Evolutionary conservation across 2,113 vertebrate species (phyloP).

Genomic region (Gadus macrocephalus): DNA sequence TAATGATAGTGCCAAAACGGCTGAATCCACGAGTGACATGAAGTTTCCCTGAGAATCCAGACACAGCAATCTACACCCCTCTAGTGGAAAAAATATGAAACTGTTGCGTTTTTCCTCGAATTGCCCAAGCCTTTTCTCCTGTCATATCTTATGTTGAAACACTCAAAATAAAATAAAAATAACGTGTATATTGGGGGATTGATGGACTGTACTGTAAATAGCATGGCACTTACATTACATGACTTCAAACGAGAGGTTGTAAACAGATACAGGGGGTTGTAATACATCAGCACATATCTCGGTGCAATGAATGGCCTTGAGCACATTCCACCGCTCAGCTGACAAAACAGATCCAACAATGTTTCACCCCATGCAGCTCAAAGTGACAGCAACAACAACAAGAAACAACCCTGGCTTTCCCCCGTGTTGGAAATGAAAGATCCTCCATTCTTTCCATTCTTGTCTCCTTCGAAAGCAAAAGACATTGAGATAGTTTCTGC

Average conservation of each 20-base stretch:
- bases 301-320: conserved; percentile 15
- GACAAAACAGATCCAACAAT: too few species aligned
- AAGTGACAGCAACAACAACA: too few species aligned
- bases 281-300: conserved; percentile 13
- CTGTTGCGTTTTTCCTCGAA: conserved; percentile 27
- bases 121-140: conserved; percentile 18
- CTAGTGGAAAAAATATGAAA: conserved; percentile 51
- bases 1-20: conserved; percentile 73
- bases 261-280: conserved; percentile 44
- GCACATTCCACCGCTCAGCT: too few species aligned
- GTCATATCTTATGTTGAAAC: conserved; percentile 18
- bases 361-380: too few species aligned
- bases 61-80: conserved; percentile 52
- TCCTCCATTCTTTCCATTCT: too few species aligned
- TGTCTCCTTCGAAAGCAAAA: too few species aligned
- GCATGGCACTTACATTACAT: conserved; percentile 54
- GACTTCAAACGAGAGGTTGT: conserved; percentile 54
- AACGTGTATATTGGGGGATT: conserved; percentile 11
- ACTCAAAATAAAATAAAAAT: conserved; percentile 23
- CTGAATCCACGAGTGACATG: conserved; percentile 78
- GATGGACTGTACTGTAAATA: conserved; percentile 45
- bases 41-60: conserved; percentile 84
- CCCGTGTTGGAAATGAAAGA: too few species aligned
- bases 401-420: too few species aligned
- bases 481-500: too few species aligned